Evolutionary conservation across 2,888 invertebrate genomes (phyloP).

Genomic region (Leucophenga montana): DNA sequence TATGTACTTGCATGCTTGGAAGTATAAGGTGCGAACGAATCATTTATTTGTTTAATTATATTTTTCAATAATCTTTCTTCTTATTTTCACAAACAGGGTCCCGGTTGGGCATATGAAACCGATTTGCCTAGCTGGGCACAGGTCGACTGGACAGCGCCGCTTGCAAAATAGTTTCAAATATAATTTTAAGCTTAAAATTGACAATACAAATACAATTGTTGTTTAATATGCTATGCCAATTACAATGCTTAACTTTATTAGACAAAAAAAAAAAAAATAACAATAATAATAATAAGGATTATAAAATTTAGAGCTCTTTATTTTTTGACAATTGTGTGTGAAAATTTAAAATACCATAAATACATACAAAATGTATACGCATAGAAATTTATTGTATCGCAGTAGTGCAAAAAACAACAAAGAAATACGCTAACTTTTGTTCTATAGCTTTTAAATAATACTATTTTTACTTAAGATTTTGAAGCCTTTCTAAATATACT

Average conservation of each 20-base stretch:
- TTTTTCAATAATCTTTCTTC: slow-evolving; percentile 38
- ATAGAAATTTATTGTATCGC: no score
- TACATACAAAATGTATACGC: no score
- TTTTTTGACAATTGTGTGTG: no score
- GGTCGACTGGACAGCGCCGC: slow-evolving; percentile 86
- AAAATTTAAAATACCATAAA: no score
- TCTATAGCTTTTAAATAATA: no score
- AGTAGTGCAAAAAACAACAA: no score
- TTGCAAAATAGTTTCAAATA: slow-evolving; percentile 66
- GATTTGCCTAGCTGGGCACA: slow-evolving; percentile 94
- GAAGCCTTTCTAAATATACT: no score
- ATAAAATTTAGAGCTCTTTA: neutral
- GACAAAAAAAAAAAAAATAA: neutral
- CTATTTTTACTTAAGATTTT: no score
- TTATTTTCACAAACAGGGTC: slow-evolving; percentile 78
- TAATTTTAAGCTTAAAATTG: slow-evolving; percentile 8
- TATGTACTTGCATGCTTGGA: slow-evolving; percentile 97
- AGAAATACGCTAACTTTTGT: no score
- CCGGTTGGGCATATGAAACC: slow-evolving; percentile 95
- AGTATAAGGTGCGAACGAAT: slow-evolving; percentile 81
- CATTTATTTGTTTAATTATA: neutral
- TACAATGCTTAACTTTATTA: neutral
- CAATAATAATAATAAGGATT: no score
- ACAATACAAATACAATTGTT: slow-evolving; percentile 17
- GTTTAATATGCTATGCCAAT: neutral